Evolutionary conservation across 2,888 invertebrate genomes (phyloP), one percentile per base, ranked within the genome.

Genomic region (Andrena flavipes): DNA sequence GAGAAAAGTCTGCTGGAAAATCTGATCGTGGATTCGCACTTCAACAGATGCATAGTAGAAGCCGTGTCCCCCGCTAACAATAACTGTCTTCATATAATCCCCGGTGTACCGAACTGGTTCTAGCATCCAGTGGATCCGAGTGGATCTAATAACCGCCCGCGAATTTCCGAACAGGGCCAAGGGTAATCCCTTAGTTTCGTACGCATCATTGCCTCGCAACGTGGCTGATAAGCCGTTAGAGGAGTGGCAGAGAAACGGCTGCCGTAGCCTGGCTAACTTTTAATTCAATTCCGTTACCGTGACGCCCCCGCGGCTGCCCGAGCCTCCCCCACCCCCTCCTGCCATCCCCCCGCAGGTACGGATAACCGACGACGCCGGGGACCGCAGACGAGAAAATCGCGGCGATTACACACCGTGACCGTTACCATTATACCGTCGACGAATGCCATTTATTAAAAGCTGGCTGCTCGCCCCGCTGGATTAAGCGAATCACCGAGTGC

Each of bases 281-380:
- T 88, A 88, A 88, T 88, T 88, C 88, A 65, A 88, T 88, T 88
- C 81, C 83, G 88, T 87, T 83, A 85, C 79, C 82, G 79, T 82
- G 82, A 42, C n/a, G 63, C 20, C 30, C 72, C 8, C 64, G 60
- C 49, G 49, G 62, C 49, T 60, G 35, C 20, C 72, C 42, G 56
- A 62, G 64, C 13, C 54, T 16, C 49, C 26, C 49, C 10, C 56
- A 16, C 42, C 48, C 54, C 26, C 26, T 2, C 4, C 10, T 23
- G 10, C n/a, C 64, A 1, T 20, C 29, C n/a, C 26, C 29, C 26
- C 10, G 26, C n/a, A n/a, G 29, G 33, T 65, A 79, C 72, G 74
- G 76, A 86, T 75, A 81, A 81, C 79, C 84, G 82, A 59, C 84
- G 82, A 59, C 72, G 60, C 60, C 56, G 16, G 70, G 62, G 72